Percentiles rank a stretch among this genome's conserved stretches.
Conservation (phyloP, 2,797 vertebrate species). For the Sebastes alutus region DNA sequence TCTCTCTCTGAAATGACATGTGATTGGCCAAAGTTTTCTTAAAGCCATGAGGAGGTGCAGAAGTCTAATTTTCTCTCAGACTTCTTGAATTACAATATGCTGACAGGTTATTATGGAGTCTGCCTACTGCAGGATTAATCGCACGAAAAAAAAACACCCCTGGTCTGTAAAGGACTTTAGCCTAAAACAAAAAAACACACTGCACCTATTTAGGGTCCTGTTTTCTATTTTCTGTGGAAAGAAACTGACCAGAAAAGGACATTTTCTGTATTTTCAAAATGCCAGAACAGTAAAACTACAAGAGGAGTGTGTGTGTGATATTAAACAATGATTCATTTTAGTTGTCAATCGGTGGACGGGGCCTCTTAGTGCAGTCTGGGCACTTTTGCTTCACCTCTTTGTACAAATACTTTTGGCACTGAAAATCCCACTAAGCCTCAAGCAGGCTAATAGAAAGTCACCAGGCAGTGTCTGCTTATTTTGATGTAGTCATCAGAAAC, state of each 20-base stretch:
- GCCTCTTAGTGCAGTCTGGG: background rate
- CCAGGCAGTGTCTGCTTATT: conserved; percentile 57
- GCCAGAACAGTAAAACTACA: too few relatives aligned
- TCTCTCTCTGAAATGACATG: too few relatives aligned
- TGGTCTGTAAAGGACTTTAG: too few relatives aligned
- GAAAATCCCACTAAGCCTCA: conserved; percentile 44
- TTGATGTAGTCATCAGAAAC: conserved; percentile 70
- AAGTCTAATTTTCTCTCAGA: too few relatives aligned
- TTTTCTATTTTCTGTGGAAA: background rate
- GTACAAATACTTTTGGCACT: conserved; percentile 18
- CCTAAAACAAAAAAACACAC: background rate
- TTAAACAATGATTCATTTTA: background rate
- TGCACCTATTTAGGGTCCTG: background rate
- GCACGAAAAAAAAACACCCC: too few relatives aligned
- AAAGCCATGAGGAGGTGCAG: too few relatives aligned
- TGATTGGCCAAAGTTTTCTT: too few relatives aligned
- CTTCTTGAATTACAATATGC: too few relatives aligned
- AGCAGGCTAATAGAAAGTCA: conserved; percentile 50
- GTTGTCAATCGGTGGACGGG: conserved; percentile 11
- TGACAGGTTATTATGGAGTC: too few relatives aligned
- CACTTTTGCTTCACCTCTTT: conserved; percentile 32
- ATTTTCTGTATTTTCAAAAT: background rate
- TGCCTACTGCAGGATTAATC: too few relatives aligned
- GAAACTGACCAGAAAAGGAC: background rate
- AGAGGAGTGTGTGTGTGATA: background rate